phyloP scores from a whole-genome alignment of 1,140 invertebrate genomes.

The Hormaphis cornu region DNA sequence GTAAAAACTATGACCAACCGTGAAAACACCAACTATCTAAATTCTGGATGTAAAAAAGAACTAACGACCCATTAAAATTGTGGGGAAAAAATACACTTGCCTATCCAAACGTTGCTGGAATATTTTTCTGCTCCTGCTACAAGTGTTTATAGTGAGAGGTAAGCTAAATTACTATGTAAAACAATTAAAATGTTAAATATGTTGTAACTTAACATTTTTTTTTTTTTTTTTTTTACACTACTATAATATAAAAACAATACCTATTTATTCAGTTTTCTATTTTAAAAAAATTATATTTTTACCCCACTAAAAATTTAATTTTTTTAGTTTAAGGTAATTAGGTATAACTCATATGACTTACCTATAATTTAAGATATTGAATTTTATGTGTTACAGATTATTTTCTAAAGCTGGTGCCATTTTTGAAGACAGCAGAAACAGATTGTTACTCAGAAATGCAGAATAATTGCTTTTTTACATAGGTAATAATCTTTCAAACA shows the following conservation, averaged over 20 bases:
- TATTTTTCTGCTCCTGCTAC: constrained; percentile 40
- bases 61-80: no score
- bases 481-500: not conserved
- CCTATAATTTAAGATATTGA: not conserved
- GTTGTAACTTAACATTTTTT: no score
- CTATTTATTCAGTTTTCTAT: not conserved
- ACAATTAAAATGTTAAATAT: no score
- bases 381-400: constrained; percentile 34
- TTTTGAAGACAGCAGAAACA: constrained; percentile 11
- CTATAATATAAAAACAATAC: no score
- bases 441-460: not conserved
- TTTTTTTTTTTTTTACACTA: no score
- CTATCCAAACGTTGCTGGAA: constrained; percentile 37
- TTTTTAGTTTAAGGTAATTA: not conserved
- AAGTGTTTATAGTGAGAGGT: constrained; percentile 40
- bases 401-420: constrained; percentile 41
- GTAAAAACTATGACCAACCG: no score
- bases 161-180: no score
- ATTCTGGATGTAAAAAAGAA: no score
- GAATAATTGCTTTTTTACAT: constrained; percentile 2
- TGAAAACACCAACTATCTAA: no score
- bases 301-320: not conserved
- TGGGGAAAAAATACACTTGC: constrained; percentile 36
- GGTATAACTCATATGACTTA: not conserved
- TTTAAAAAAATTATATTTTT: not conserved